phyloP scores from a whole-genome alignment of 2,113 vertebrate species.

The Osmerus eperlanus region DNA sequence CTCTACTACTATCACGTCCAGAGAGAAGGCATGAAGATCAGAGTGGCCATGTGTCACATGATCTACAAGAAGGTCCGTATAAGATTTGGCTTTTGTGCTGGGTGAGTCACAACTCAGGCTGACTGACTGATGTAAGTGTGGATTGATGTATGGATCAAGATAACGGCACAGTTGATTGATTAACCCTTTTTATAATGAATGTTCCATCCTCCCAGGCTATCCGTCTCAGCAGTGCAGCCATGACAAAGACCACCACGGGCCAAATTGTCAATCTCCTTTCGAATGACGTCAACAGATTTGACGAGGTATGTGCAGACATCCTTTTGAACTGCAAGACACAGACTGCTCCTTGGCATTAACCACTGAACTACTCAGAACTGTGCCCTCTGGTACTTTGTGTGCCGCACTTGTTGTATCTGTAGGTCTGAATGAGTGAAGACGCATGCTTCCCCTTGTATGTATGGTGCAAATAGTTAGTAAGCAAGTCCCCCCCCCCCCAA shows the following conservation, averaged over 20 bases:
- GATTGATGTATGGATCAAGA: background rate
- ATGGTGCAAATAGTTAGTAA: too few species aligned
- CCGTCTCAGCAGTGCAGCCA: constrained; percentile 81
- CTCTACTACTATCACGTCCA: constrained; percentile 87
- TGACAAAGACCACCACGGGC: constrained; percentile 92
- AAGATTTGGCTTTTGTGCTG: background rate
- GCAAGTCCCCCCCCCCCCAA: too few species aligned
- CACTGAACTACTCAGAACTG: too few species aligned
- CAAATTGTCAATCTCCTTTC: constrained; percentile 96
- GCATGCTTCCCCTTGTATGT: too few species aligned
- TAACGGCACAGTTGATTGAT: background rate
- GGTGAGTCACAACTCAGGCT: background rate
- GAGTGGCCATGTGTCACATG: constrained; percentile 93
- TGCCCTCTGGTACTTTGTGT: too few species aligned
- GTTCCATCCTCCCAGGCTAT: constrained; percentile 75
- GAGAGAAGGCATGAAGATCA: constrained; percentile 83
- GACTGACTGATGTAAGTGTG: background rate
- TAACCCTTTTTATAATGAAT: background rate
- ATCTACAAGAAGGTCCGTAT: constrained; percentile 88
- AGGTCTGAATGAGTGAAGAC: too few species aligned
- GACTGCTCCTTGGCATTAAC: background rate
- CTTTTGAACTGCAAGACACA: constrained; percentile 20
- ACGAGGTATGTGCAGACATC: constrained; percentile 73
- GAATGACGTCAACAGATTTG: constrained; percentile 95
- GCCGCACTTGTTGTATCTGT: too few species aligned